Percentiles rank a stretch among this genome's conserved stretches.
These are phyloP conservation scores for Corythaeola cristata DNA, from an alignment of 2,113 vertebrate species.

Conservation along the genomic window DNA sequence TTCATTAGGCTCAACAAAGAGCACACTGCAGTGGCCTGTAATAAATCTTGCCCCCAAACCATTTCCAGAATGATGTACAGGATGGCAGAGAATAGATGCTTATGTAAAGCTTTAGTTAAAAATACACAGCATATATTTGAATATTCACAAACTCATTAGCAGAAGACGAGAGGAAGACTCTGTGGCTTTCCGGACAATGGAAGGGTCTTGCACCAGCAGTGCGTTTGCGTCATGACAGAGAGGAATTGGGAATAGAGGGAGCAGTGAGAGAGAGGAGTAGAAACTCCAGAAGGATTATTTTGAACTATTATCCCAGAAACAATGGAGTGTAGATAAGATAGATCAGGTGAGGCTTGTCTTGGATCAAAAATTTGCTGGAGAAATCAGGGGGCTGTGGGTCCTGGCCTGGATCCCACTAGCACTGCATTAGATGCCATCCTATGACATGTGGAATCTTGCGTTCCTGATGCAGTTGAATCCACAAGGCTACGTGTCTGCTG, in stretches of 20 bases:
- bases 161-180: not conserved
- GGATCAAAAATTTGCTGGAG: not conserved
- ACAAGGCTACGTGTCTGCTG: accelerated
- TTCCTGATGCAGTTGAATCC: not conserved
- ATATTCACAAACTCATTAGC: not conserved
- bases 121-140: not conserved
- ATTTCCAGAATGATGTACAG: not conserved
- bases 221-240: not conserved
- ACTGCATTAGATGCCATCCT: not conserved
- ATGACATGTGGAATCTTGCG: accelerated
- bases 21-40: not conserved
- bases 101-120: not conserved
- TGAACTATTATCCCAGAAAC: not conserved
- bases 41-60: not conserved
- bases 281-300: not conserved
- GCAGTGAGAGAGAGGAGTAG: not conserved
- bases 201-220: not conserved
- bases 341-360: not conserved
- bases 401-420: not conserved
- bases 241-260: not conserved
- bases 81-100: not conserved
- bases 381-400: not conserved
- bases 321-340: not conserved
- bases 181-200: not conserved
- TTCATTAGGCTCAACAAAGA: slow-evolving; percentile 12